Evolutionary conservation across 2,797 vertebrate genomes (phyloP), one percentile per base, ranked within the genome.

Genomic region (Oreochromis mossambicus): DNA sequence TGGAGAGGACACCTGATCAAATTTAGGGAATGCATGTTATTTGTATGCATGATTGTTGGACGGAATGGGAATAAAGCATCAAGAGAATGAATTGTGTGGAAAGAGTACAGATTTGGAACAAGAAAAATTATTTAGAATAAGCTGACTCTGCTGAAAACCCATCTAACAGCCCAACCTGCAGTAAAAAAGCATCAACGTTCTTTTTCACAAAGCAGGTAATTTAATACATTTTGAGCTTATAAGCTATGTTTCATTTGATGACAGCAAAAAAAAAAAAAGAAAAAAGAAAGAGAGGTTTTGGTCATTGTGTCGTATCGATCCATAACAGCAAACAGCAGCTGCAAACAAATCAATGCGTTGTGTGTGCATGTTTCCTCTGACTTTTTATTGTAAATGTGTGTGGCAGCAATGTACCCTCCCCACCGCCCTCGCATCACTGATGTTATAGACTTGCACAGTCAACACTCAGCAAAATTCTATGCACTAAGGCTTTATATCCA

Each of bases 1-100:
- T 34, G 26, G 46, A 75, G 56, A 94, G 90, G 88, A 91, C 87
- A 92, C 83, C 92, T 93, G 91, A 95, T 94, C 81, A 78, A 91
- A 95, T 94, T 91, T 90, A 84, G 81, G 73, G 85, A 46, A 87
- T 89, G 83, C 77, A 36, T 21, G 19, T 54, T 17, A 46, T 50
- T 79, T 80, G 6, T 77, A 73, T 52, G 41, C 43, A 32, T 76
- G n/a, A 24, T 32, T 52, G 7, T 52, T 14, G 17, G 10, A 17
- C 14, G 3, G 26, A 70, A 50, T 19, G 56, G 17, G 7, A 21
- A 48, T 14, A 41, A 54, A 32, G 21, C 2, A 78, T 9, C 55
- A 6, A 79, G 41, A 61, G 10, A 55, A 14, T 66, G 43, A 77
- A 52, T 8, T 32, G 10, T 50, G 26, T n/a, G 4, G 10, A n/a